These are phyloP conservation scores for Drosophila ustulata DNA, from an alignment of 2,888 invertebrate genomes.

Conservation along the genomic window DNA sequence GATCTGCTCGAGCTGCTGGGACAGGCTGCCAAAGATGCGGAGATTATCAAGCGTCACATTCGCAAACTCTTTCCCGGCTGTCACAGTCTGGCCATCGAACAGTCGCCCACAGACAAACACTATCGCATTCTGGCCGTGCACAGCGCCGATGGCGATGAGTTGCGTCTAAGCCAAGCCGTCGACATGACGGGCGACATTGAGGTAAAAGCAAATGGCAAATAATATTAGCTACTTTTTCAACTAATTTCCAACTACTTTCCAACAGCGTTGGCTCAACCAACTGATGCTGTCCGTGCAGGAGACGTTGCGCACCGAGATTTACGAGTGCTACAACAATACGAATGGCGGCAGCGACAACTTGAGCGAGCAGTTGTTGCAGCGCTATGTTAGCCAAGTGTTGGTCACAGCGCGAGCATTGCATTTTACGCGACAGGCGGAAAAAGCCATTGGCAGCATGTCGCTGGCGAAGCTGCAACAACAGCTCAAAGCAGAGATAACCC, in stretches of 20 bases:
- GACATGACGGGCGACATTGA: slow-evolving; percentile 83
- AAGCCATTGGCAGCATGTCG: slow-evolving; percentile 89
- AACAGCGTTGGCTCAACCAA: slow-evolving; percentile 85
- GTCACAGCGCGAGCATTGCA: slow-evolving; percentile 93
- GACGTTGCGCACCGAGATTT: slow-evolving; percentile 90
- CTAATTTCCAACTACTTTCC: not conserved
- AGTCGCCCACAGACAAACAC: slow-evolving; percentile 44
- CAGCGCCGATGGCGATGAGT: slow-evolving; percentile 85
- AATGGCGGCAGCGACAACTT: slow-evolving; percentile 73
- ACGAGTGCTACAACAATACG: slow-evolving; percentile 85
- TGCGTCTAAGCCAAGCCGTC: slow-evolving; percentile 76
- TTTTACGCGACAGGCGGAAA: slow-evolving; percentile 94
- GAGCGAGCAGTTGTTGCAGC: slow-evolving; percentile 85
- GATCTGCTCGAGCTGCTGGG: slow-evolving; percentile 98
- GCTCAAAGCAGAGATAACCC: slow-evolving; percentile 85
- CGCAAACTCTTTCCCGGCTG: slow-evolving; percentile 98
- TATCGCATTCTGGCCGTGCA: slow-evolving; percentile 85
- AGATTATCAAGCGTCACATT: slow-evolving; percentile 96
- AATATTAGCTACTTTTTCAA: not conserved
- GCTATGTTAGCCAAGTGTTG: slow-evolving; percentile 89
- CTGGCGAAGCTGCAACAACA: slow-evolving; percentile 86
- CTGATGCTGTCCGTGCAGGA: slow-evolving; percentile 93
- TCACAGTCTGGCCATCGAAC: slow-evolving; percentile 89
- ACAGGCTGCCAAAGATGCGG: slow-evolving; percentile 93
- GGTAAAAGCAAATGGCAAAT: slow-evolving; percentile 48